phyloP scores from a whole-genome alignment of 2,797 vertebrate species.

The Argentina silus region DNA sequence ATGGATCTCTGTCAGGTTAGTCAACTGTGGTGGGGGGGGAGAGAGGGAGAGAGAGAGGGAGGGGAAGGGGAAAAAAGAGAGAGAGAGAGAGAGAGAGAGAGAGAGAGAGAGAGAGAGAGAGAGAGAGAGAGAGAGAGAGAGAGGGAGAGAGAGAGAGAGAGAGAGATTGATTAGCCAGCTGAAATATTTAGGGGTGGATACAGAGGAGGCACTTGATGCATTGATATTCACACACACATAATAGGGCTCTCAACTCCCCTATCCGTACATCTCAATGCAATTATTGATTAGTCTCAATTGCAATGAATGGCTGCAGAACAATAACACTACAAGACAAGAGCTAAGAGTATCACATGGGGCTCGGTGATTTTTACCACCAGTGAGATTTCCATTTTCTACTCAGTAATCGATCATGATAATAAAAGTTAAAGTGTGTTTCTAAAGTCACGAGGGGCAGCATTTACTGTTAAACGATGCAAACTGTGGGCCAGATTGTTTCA shows the following conservation, averaged over 20 bases:
- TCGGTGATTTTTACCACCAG: constrained; percentile 24
- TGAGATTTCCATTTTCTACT: constrained; percentile 23
- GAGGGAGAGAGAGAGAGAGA: background rate
- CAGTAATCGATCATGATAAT: constrained; percentile 33
- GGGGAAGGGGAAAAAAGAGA: background rate
- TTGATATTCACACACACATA: background rate
- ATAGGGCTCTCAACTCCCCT: background rate
- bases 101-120: background rate
- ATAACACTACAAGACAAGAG: constrained; percentile 13
- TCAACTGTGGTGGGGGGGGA: constrained; percentile 75
- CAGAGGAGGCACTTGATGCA: background rate
- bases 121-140: background rate
- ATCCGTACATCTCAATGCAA: background rate
- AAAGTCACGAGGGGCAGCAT: constrained; percentile 57
- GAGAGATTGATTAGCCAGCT: background rate
- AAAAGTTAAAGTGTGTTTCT: constrained; percentile 23
- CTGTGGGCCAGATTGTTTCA: background rate
- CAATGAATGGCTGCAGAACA: background rate
- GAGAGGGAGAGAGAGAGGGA: constrained; percentile 20
- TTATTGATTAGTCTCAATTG: constrained; percentile 24
- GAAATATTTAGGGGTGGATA: too few species aligned
- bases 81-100: background rate
- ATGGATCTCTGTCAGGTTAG: constrained; percentile 91
- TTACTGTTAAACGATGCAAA: constrained; percentile 56
- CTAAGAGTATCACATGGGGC: constrained; percentile 1